Percentiles rank a stretch among this genome's conserved stretches.
These are phyloP conservation scores for Hippoglossus stenolepis DNA, from an alignment of 2,113 vertebrate genomes.

Conservation along the genomic window DNA sequence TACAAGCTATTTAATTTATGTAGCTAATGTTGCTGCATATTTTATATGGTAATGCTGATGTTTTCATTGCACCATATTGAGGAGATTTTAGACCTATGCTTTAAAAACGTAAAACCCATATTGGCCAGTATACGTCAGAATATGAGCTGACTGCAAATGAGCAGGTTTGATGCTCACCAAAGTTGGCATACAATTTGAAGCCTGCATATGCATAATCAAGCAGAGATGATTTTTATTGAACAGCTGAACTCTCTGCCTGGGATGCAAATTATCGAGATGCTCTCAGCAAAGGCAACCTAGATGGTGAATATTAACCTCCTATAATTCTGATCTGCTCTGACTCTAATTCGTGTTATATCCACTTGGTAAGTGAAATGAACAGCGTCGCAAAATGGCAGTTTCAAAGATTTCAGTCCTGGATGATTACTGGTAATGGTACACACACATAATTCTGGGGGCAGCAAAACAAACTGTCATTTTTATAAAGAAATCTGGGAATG, in stretches of 20 bases:
- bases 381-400: too few species aligned
- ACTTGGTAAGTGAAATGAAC: too few species aligned
- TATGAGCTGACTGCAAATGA: slow-evolving; percentile 27
- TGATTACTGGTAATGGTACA: too few species aligned
- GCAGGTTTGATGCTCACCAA: slow-evolving; percentile 11
- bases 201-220: slow-evolving; percentile 37
- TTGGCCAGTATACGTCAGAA: slow-evolving; percentile 1
- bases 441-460: too few species aligned
- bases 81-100: neutral
- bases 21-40: neutral
- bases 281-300: neutral
- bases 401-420: too few species aligned
- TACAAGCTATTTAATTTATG: neutral
- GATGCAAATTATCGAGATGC: slow-evolving; percentile 36
- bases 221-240: slow-evolving; percentile 37
- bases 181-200: slow-evolving; percentile 11
- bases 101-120: neutral
- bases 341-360: too few species aligned
- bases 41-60: neutral
- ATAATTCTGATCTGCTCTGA: neutral
- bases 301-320: slow-evolving; percentile 6
- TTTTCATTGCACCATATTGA: neutral
- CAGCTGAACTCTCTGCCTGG: slow-evolving; percentile 39
- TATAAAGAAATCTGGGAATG: too few species aligned
- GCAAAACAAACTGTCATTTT: too few species aligned